phyloP scores from a whole-genome alignment of 2,797 vertebrate genomes.

The Poecile montanus region DNA sequence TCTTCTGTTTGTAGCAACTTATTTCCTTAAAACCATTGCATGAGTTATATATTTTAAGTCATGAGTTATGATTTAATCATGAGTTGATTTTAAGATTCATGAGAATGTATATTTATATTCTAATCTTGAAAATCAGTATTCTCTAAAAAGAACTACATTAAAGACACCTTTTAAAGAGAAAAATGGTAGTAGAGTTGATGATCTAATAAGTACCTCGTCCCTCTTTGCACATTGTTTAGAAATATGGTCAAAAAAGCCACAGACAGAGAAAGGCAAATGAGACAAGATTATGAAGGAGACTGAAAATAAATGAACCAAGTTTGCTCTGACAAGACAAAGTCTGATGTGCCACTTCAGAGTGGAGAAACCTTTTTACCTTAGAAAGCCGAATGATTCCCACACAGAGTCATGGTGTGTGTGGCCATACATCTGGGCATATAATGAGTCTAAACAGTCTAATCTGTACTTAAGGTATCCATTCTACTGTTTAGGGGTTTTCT shows the following conservation, averaged over 20 bases:
- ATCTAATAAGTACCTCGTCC: background rate
- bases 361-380: background rate
- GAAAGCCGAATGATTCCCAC: background rate
- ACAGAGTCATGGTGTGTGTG: background rate
- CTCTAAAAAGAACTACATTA: background rate
- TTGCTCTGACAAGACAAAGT: background rate
- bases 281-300: background rate
- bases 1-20: background rate
- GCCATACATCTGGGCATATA: background rate
- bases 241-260: background rate
- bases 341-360: background rate
- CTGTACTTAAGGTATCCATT: rapidly evolving
- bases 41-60: background rate
- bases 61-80: background rate
- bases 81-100: background rate
- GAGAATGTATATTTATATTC: background rate
- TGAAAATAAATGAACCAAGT: background rate
- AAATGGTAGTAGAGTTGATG: background rate
- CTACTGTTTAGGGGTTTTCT: background rate
- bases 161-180: background rate
- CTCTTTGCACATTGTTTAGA: background rate
- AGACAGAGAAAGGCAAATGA: background rate
- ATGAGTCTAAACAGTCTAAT: background rate
- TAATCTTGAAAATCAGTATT: background rate
- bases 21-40: background rate